Percentiles rank a stretch among this genome's conserved stretches.
Conservation (phyloP, 2,797 vertebrate species). For the Myioborus melanocephalus region DNA sequence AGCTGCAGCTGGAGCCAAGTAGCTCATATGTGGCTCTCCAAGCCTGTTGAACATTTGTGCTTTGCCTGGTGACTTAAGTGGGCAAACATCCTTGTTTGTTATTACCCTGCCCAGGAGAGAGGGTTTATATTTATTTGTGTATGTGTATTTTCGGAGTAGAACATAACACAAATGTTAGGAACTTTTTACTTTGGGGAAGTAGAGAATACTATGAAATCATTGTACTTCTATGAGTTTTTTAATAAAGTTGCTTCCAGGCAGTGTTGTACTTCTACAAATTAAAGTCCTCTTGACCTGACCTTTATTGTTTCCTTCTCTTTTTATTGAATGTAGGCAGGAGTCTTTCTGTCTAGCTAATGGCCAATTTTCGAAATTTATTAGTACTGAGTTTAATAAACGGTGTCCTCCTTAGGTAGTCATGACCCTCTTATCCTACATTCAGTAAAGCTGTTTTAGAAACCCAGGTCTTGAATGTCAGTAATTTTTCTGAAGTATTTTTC, state of each 20-base stretch:
- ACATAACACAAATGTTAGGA: background rate
- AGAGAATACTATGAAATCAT: background rate
- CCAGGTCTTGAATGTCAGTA: background rate
- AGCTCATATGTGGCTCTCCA: background rate
- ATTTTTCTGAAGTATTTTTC: background rate
- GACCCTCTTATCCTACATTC: background rate
- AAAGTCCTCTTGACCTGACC: background rate
- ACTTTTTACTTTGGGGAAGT: background rate
- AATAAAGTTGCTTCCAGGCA: slow-evolving; percentile 1
- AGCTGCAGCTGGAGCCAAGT: background rate
- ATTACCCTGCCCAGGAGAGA: background rate
- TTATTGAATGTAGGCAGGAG: background rate
- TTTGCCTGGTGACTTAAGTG: background rate
- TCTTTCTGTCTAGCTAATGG: background rate
- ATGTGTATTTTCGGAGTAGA: background rate
- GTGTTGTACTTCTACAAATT: background rate
- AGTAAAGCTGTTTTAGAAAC: background rate
- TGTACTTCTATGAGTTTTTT: background rate
- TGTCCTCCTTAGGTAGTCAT: background rate
- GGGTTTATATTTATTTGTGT: background rate
- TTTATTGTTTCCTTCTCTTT: background rate
- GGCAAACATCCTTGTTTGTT: background rate
- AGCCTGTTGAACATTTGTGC: background rate
- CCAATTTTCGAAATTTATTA: background rate
- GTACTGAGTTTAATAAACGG: background rate